phyloP scores from a whole-genome alignment of 2,888 invertebrate species.

The Agriopis aurantiaria region DNA sequence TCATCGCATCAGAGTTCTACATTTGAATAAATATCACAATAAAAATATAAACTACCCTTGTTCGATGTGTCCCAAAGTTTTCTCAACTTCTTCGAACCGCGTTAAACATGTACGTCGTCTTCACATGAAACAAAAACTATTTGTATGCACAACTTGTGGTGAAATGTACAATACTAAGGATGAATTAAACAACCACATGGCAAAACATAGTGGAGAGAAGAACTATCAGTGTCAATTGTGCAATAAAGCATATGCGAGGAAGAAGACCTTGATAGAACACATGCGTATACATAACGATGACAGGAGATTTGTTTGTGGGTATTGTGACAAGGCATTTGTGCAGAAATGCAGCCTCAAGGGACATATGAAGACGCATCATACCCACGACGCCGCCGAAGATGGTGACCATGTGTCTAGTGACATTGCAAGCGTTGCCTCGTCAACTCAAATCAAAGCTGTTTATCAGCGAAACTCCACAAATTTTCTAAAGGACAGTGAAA shows the following conservation, averaged over 20 bases:
- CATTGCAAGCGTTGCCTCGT: neutral
- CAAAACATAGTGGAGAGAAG: constrained; percentile 1
- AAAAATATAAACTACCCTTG: constrained; percentile 1
- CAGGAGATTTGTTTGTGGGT: constrained; percentile 76
- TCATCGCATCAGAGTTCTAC: neutral
- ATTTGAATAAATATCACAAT: neutral
- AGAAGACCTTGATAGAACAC: constrained; percentile 70
- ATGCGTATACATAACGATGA: constrained; percentile 77
- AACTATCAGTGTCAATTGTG: constrained; percentile 2
- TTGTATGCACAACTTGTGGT: neutral
- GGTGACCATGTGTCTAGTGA: neutral
- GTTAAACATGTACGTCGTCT: neutral
- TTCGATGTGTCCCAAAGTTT: constrained; percentile 5
- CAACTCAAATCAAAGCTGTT: neutral
- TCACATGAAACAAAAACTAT: constrained; percentile 1
- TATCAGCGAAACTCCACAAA: neutral
- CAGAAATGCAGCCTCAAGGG: constrained; percentile 77
- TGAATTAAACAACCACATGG: constrained; percentile 10
- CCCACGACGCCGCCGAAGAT: constrained; percentile 45
- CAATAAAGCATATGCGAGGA: constrained; percentile 57
- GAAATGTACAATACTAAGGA: neutral
- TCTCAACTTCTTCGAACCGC: neutral
- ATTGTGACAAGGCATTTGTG: constrained; percentile 71
- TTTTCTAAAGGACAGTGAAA: neutral
- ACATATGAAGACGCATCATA: constrained; percentile 74